Evolutionary conservation across 1,140 invertebrate species (phyloP).

Genomic region (Tachypleus tridentatus): DNA sequence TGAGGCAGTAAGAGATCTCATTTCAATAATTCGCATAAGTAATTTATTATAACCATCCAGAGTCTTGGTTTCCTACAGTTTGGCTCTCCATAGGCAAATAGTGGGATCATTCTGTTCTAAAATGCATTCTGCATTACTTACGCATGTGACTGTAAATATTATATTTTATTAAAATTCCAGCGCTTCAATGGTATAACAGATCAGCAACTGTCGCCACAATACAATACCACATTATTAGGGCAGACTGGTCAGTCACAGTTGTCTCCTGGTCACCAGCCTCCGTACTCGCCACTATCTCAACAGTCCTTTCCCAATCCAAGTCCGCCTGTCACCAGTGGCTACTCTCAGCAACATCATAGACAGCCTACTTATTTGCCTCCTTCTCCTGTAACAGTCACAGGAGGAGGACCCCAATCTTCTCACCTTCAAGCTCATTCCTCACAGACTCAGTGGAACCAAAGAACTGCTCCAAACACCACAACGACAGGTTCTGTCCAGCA

Average conservation of each 20-base stretch:
- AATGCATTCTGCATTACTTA: too few relatives aligned
- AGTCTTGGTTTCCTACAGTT: too few relatives aligned
- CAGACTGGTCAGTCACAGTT: conserved; percentile 4
- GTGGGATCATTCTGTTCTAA: too few relatives aligned
- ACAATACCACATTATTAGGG: conserved; percentile 28
- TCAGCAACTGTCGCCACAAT: conserved; percentile 50
- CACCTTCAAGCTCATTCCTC: background rate
- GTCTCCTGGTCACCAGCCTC: too few relatives aligned
- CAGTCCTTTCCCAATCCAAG: background rate
- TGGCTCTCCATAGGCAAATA: too few relatives aligned
- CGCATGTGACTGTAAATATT: too few relatives aligned
- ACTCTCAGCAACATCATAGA: conserved; percentile 29
- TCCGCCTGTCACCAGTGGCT: conserved; percentile 2
- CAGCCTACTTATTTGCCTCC: conserved; percentile 27
- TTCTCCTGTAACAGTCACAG: conserved; percentile 10
- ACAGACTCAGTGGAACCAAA: conserved; percentile 10
- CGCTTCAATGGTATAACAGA: conserved; percentile 53
- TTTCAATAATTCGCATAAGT: too few relatives aligned
- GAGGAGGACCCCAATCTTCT: conserved; percentile 4
- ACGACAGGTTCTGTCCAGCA: conserved; percentile 7
- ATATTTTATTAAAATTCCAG: conserved; percentile 32
- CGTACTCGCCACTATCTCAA: too few relatives aligned
- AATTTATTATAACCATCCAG: too few relatives aligned
- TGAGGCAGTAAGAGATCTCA: too few relatives aligned
- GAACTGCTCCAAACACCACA: conserved; percentile 8